A percentile compares a stretch with the other conserved stretches of the same genome.
Evolutionary conservation across 2,888 invertebrate species (phyloP).

Genomic region (Lepetodrilus schrolli): DNA sequence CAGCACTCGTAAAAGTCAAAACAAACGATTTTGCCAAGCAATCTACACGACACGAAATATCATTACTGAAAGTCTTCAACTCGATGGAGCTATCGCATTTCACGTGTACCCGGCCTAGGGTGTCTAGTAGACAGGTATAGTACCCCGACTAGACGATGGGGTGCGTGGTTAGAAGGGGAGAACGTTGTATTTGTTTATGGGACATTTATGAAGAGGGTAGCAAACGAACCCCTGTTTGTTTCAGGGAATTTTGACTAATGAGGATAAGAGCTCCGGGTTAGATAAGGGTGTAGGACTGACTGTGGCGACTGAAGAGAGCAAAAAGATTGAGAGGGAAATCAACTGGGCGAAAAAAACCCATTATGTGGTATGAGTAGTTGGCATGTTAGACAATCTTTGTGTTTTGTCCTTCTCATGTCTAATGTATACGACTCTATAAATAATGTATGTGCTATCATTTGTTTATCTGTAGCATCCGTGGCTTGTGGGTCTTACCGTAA

Average conservation of each 20-base stretch:
- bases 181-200: neutral
- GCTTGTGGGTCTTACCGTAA: no score
- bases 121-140: neutral
- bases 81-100: conserved; percentile 5
- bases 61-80: neutral
- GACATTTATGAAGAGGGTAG: neutral
- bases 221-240: neutral
- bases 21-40: conserved; percentile 24
- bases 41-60: conserved; percentile 22
- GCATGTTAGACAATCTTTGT: no score
- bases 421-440: no score
- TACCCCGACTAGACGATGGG: neutral
- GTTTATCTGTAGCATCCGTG: no score
- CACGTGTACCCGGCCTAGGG: neutral
- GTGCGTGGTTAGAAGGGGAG: neutral
- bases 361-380: no score
- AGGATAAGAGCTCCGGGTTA: neutral
- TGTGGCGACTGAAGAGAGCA: no score
- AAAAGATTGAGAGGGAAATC: no score
- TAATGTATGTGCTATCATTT: no score
- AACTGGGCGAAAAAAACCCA: no score
- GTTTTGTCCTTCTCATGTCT: no score
- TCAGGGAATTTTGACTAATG: conserved; percentile 19
- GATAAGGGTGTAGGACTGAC: no score
- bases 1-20: conserved; percentile 31